Evolutionary conservation across 1,140 invertebrate genomes (phyloP).

Genomic region (Nomia melanderi): DNA sequence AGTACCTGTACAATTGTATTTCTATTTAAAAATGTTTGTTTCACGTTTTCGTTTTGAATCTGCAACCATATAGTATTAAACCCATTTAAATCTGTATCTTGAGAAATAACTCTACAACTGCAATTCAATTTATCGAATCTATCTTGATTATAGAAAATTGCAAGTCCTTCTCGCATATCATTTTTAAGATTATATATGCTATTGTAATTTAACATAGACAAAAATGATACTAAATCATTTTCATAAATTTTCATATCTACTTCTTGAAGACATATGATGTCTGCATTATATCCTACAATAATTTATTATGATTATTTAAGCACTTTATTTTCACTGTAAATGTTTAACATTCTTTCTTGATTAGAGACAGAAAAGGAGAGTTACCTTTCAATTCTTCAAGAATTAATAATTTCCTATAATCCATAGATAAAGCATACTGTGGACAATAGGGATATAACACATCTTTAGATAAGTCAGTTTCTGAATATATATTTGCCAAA

Average conservation of each 20-base stretch:
- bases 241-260: slow-evolving; percentile 91
- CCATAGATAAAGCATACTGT: slow-evolving; percentile 87
- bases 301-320: slow-evolving; percentile 15
- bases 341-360: background rate
- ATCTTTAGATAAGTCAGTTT: slow-evolving; percentile 88
- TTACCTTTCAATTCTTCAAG: slow-evolving; percentile 91
- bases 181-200: slow-evolving; percentile 87
- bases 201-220: slow-evolving; percentile 82
- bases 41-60: slow-evolving; percentile 84
- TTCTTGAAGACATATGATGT: slow-evolving; percentile 96
- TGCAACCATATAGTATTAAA: slow-evolving; percentile 84
- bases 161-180: slow-evolving; percentile 88
- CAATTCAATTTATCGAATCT: slow-evolving; percentile 82
- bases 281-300: slow-evolving; percentile 90
- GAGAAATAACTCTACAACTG: slow-evolving; percentile 80
- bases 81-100: slow-evolving; percentile 81
- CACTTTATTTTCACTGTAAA: background rate
- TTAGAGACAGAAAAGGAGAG: slow-evolving; percentile 4
- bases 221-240: slow-evolving; percentile 85
- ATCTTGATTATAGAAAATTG: slow-evolving; percentile 87
- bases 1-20: slow-evolving; percentile 83
- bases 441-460: slow-evolving; percentile 91
- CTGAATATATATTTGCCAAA: slow-evolving; percentile 92
- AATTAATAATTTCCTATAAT: slow-evolving; percentile 93
- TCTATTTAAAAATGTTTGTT: slow-evolving; percentile 83